Base-by-base conservation (phyloP, 37 sponge, comb jelly and placozoan species). In the Chondrilla cf. caribensis region DNA sequence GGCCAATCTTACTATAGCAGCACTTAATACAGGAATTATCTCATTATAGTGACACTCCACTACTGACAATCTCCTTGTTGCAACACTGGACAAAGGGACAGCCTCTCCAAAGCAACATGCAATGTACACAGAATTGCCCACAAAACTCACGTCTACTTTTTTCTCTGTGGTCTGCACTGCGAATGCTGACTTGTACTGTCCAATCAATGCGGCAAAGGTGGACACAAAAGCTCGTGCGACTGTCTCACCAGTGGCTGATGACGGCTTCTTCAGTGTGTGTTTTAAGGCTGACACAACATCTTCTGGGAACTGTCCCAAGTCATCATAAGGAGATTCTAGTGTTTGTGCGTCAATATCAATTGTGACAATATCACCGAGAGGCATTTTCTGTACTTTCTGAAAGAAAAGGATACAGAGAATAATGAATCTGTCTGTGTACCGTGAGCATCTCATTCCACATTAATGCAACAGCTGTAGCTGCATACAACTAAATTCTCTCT, bases 311-410 rank as follows among this genome's bases (percentile, higher is more conserved):
- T 44, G 68, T 3, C 35, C 70, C 33, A 81, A 17, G 25, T 81
- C 82, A 15, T 62, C 70, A 42, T 36, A 65, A 3, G 66, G 38
- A 2, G 60, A 70, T 55, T 86, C 87, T 26, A 85, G 54, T 82
- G 79, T 85, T 11, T 82, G 83, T 32, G 85, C 87, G 77, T 95
- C 95, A 35, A 89, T 75, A 51, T 95, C 93, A 78, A 95, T 38
- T 29, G 92, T 86, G 40, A 95, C 95, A 3, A 89, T 83, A 35
- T 95, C 95, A 24, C 86, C 87, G 26, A 89, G 81, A 0, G 93
- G 92, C 87, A 83, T 88, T 37, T 47, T 83, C 6, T 79, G 1
- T 21, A 81, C 85, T 59, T 80, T 24, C 76, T 86, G 24, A 9
- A 77, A 6, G 24, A n/a, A 25, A 72, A 54, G 6, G 51, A 47